Conservation (phyloP, 2,113 vertebrate species). For the Pangasianodon gigas region DNA sequence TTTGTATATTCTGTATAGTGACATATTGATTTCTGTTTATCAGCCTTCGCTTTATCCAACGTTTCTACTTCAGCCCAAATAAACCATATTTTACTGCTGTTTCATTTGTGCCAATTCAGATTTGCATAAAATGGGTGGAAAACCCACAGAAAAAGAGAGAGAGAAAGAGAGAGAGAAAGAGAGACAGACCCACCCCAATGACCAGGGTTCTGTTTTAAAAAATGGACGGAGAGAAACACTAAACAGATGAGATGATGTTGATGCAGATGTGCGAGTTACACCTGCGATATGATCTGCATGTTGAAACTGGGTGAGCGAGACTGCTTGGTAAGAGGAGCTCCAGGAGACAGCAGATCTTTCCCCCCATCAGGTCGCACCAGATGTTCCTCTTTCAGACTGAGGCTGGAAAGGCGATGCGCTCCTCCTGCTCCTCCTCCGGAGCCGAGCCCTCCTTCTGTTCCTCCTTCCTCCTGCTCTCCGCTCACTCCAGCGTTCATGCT, state of each 20-base stretch:
- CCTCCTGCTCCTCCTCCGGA: conserved; percentile 74
- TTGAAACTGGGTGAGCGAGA: conserved; percentile 98
- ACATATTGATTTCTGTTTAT: no score
- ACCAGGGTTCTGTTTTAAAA: not conserved
- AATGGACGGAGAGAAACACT: not conserved
- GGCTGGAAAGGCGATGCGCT: conserved; percentile 87
- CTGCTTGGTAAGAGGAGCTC: conserved; percentile 90
- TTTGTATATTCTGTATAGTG: not conserved
- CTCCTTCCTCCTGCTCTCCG: conserved; percentile 70
- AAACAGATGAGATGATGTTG: not conserved
- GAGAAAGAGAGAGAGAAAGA: not conserved
- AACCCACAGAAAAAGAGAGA: not conserved
- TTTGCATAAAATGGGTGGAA: conserved; percentile 9
- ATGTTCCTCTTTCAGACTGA: conserved; percentile 93
- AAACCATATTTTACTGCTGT: not conserved
- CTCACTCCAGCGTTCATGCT: conserved; percentile 88
- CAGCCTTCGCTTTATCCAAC: not conserved
- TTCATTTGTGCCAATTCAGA: not conserved
- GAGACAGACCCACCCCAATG: not conserved
- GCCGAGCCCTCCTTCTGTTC: conserved; percentile 66
- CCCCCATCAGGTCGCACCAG: conserved; percentile 81
- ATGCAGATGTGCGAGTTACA: conserved; percentile 70
- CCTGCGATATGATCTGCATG: conserved; percentile 99
- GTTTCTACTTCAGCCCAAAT: not conserved
- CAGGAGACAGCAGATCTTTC: conserved; percentile 84